These are phyloP conservation scores for Sciurus vulgaris DNA, from an alignment of 2,797 vertebrate genomes.

Conservation along the genomic window DNA sequence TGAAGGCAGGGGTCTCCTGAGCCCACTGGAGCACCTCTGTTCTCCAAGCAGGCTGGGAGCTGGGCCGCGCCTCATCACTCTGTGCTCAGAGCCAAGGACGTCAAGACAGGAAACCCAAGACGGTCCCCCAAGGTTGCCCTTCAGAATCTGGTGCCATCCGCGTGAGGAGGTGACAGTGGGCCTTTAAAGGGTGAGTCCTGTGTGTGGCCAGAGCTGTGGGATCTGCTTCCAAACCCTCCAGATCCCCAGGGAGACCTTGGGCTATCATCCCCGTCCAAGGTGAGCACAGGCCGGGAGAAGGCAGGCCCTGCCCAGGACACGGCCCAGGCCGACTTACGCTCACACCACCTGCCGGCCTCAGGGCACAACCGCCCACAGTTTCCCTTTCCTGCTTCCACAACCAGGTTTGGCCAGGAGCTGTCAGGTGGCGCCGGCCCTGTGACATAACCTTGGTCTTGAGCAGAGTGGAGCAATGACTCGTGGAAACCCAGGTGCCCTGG, in stretches of 20 bases:
- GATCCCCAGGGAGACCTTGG: neutral
- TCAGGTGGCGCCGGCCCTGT: neutral
- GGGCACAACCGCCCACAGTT: neutral
- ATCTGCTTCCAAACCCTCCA: neutral
- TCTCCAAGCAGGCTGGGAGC: neutral
- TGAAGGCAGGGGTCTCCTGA: neutral
- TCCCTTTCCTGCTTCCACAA: neutral
- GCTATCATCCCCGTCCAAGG: fast-evolving
- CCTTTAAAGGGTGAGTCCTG: neutral
- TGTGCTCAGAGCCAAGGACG: neutral
- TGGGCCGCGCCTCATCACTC: neutral
- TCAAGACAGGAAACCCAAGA: neutral
- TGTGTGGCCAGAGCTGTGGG: neutral
- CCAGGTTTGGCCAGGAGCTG: fast-evolving
- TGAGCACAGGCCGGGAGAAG: neutral
- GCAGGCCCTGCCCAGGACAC: neutral
- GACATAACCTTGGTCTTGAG: too few species aligned
- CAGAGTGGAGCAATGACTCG: fast-evolving
- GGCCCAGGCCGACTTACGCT: neutral
- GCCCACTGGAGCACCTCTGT: neutral
- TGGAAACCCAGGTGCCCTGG: too few species aligned
- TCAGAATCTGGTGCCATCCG: neutral
- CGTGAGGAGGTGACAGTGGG: fast-evolving
- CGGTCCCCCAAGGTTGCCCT: neutral
- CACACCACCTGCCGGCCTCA: fast-evolving